These are phyloP conservation scores for Pelodytes ibericus DNA, from an alignment of 2,797 vertebrate genomes.

Conservation along the genomic window DNA sequence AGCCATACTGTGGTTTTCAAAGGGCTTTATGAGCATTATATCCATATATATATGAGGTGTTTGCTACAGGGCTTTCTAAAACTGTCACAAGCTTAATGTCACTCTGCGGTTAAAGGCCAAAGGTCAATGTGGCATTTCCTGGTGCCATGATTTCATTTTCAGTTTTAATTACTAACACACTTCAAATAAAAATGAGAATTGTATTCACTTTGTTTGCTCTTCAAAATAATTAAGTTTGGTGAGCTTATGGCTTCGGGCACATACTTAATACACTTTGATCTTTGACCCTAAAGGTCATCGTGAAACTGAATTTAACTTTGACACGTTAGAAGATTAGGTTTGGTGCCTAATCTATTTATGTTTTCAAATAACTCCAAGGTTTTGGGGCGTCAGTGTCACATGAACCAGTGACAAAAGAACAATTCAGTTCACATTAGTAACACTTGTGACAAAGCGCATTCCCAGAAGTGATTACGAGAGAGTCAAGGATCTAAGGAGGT, in stretches of 20 bases:
- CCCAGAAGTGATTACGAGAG: not conserved
- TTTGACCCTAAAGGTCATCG: not conserved
- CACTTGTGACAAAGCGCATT: not conserved
- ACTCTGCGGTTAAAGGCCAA: conserved; percentile 18
- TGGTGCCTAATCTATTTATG: not conserved
- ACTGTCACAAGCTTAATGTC: not conserved
- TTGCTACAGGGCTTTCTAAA: not conserved
- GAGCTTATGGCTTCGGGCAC: not conserved
- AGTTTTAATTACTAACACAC: conserved; percentile 5
- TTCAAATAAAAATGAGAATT: not conserved
- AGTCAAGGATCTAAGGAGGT: not conserved
- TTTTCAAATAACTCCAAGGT: not conserved
- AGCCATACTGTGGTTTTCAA: not conserved
- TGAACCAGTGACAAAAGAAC: not conserved
- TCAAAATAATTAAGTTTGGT: not conserved
- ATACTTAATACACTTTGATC: not conserved
- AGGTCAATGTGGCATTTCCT: conserved; percentile 6
- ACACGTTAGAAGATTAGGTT: conserved; percentile 6
- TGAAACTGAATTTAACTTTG: not conserved
- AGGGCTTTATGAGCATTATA: not conserved
- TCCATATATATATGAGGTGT: not conserved
- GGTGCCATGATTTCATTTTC: not conserved
- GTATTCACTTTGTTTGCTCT: not conserved
- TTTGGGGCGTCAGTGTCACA: not conserved
- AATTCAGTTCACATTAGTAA: conserved; percentile 17